phyloP scores from a whole-genome alignment of 2,797 vertebrate species.

The Oryzias dopingdopingensis region DNA sequence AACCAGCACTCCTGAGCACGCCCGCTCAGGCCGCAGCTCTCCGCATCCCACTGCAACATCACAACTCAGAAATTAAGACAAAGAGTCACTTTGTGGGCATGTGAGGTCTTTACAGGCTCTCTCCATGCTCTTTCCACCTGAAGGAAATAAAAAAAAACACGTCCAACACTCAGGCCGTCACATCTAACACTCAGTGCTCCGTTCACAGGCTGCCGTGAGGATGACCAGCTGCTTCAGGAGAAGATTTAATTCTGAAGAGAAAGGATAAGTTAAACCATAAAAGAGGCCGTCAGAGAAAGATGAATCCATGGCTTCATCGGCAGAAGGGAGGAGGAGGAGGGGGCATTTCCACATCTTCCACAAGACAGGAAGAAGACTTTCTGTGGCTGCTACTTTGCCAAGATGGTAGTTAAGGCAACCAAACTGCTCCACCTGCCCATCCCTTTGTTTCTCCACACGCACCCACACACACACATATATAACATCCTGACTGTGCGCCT shows the following conservation, averaged over 20 bases:
- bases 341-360: conserved; percentile 37
- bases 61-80: conserved; percentile 21
- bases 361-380: conserved; percentile 18
- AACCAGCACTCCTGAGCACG: conserved; percentile 29
- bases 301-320: conserved; percentile 56
- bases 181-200: conserved; percentile 12
- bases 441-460: conserved; percentile 8
- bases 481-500: conserved; percentile 24
- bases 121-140: no score
- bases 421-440: conserved; percentile 38
- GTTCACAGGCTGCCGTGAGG: conserved; percentile 16
- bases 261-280: conserved; percentile 59
- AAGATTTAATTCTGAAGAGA: conserved; percentile 37
- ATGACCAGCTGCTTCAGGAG: conserved; percentile 36
- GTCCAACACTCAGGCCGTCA: background rate
- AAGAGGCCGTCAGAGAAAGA: conserved; percentile 40
- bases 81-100: conserved; percentile 20
- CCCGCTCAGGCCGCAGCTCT: conserved; percentile 6
- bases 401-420: conserved; percentile 78
- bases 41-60: conserved; percentile 15
- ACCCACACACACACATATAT: conserved; percentile 15
- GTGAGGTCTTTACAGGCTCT: conserved; percentile 31
- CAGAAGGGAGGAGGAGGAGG: conserved; percentile 53
- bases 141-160: background rate
- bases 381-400: conserved; percentile 45